Percentiles rank a stretch among this genome's conserved stretches.
Conservation (phyloP, 2,888 invertebrate genomes). For the Sarcophaga caerulescens region DNA sequence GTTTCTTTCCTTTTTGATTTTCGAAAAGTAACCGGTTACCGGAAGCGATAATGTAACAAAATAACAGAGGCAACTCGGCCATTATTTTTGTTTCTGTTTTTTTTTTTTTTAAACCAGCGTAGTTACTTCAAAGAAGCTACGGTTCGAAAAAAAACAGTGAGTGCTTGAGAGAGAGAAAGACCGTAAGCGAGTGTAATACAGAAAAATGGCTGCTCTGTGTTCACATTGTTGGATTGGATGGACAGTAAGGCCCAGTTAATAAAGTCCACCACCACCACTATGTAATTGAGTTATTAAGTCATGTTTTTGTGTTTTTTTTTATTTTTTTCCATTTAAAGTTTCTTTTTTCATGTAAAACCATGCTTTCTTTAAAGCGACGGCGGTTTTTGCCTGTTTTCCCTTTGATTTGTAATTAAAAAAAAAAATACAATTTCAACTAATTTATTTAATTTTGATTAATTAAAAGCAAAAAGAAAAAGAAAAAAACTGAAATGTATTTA, state of each 20-base stretch:
- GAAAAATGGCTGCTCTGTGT: no score
- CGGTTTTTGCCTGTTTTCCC: constrained; percentile 28
- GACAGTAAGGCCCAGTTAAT: background rate
- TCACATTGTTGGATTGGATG: no score
- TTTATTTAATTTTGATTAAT: constrained; percentile 64
- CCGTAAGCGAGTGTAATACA: no score
- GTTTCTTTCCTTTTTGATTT: background rate
- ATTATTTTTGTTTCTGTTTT: background rate
- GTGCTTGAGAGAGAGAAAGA: no score
- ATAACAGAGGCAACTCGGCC: constrained; percentile 40
- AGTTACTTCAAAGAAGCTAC: no score
- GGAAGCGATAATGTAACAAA: constrained; percentile 70
- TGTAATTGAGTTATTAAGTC: constrained; percentile 52
- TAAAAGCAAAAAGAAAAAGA: constrained; percentile 25
- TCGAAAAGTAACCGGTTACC: constrained; percentile 37
- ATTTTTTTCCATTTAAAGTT: background rate
- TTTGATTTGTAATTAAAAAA: constrained; percentile 42
- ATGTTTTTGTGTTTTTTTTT: background rate
- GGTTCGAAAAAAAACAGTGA: no score
- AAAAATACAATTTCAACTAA: constrained; percentile 52
- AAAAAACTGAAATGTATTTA: constrained; percentile 25
- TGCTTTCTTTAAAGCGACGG: constrained; percentile 25
- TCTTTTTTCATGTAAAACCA: constrained; percentile 14
- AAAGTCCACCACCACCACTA: constrained; percentile 14
- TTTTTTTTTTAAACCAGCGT: no score